A percentile compares a stretch with the other conserved stretches of the same genome.
Evolutionary conservation across 2,113 vertebrate genomes (phyloP).

Genomic region (Halichoerus grypus): DNA sequence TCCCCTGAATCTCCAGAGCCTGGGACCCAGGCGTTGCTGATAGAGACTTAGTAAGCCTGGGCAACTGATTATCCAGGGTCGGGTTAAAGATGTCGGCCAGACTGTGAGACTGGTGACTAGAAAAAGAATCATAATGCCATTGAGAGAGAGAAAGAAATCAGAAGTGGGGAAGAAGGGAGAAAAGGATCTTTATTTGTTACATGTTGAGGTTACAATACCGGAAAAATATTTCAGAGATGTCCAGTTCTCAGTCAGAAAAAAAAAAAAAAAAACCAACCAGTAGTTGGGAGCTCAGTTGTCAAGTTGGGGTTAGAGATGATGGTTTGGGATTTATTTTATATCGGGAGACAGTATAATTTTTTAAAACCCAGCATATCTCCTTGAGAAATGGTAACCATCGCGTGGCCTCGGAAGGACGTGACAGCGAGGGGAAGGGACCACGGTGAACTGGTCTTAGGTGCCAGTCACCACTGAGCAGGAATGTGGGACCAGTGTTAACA

Average conservation of each 20-base stretch:
- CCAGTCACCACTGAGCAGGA: not conserved
- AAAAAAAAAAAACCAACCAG: not conserved
- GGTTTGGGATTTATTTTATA: not conserved
- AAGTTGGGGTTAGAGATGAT: not conserved
- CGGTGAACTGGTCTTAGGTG: not conserved
- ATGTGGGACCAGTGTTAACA: not conserved
- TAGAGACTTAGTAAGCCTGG: not conserved
- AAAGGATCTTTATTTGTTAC: not conserved
- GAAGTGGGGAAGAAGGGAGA: not conserved
- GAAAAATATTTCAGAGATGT: slow-evolving; percentile 36
- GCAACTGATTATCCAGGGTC: not conserved
- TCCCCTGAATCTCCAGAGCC: not conserved
- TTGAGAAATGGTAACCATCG: not conserved
- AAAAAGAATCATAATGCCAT: not conserved
- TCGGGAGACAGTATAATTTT: not conserved
- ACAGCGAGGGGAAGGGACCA: not conserved
- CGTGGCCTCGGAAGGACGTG: not conserved
- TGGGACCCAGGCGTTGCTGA: not conserved
- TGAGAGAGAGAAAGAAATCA: not conserved
- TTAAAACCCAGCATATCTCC: not conserved
- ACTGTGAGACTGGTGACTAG: not conserved
- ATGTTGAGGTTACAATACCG: not conserved
- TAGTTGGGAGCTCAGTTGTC: not conserved
- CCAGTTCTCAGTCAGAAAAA: not conserved
- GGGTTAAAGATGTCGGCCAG: not conserved